Base-by-base conservation (phyloP, 2,113 vertebrate genomes). In the Epinephelus lanceolatus region DNA sequence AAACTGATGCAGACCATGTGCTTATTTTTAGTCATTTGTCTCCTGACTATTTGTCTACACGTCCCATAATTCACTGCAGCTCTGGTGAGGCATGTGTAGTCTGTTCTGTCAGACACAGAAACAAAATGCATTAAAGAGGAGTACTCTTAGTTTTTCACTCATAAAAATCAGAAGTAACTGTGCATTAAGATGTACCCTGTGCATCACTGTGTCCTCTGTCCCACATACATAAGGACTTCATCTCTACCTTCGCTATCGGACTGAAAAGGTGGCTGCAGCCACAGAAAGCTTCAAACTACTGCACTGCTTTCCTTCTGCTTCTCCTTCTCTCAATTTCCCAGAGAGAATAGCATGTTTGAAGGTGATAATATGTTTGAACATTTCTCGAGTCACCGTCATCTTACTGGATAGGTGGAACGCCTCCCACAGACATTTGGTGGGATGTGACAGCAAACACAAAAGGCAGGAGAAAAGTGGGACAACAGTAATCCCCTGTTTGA, bases 391-490 rank as follows among this genome's bases (percentile, higher is more conserved):
- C 76, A 55, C 37, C 17, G 40, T 77, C 45, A 61, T 87, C 42
- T 80, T 19, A 21, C 40, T 66, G 17, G 45, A 69, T 62, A 77
- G 80, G 86, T 71, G 72, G 14, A 37, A 71, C 70, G 70, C 71
- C 76, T 65, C 33, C 56, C 56, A 51, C 49, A 59, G 67, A 78
- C 63, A n/a, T 75, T 75, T 60, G 42, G 62, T 78, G n/a, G 59
- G 61, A 89, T 69, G 45, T 61, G 86, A 86, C 61, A 73, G 70
- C 37, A 37, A 86, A 81, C 70, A 85, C 65, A 84, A 90, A 85
- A 57, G 59, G 55, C 52, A 77, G 61, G 59, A 73, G 62, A 82
- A 92, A 91, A 88, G 60, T 87, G 77, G 76, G 81, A 85, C 76
- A 85, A 80, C 82, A 59, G 33, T 83, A 88, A 89, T 88, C 81